Conservation (phyloP, 1,140 invertebrate species). For the Mya arenaria region DNA sequence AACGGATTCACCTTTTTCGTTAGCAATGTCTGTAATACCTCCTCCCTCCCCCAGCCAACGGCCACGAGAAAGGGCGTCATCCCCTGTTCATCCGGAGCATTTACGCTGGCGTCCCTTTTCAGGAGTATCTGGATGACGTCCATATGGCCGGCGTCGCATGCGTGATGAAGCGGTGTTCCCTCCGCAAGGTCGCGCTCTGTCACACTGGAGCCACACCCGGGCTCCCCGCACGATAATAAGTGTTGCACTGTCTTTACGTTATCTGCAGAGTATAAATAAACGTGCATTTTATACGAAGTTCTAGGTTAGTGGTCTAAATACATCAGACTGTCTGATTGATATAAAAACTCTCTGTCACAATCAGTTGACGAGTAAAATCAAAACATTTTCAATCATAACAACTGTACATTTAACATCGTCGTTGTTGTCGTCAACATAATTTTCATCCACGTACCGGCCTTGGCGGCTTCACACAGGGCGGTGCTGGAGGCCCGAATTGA, state of each 20-base stretch:
- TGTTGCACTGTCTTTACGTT: conserved; percentile 66
- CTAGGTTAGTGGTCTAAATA: too few species aligned
- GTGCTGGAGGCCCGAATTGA: conserved; percentile 26
- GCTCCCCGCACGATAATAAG: conserved; percentile 68
- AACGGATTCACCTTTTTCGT: conserved; percentile 19
- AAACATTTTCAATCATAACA: not conserved
- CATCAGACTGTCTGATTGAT: not conserved
- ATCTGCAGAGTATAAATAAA: conserved; percentile 15
- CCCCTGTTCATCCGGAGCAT: conserved; percentile 78
- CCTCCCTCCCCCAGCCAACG: conserved; percentile 36
- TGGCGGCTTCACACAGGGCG: conserved; percentile 41
- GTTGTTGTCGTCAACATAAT: too few species aligned
- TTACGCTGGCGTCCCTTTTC: conserved; percentile 82
- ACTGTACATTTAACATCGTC: too few species aligned
- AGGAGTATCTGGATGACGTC: conserved; percentile 82
- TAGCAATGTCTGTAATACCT: not conserved
- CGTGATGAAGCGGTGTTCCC: conserved; percentile 80
- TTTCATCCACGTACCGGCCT: conserved; percentile 2
- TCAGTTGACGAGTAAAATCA: not conserved
- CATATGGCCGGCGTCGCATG: conserved; percentile 50
- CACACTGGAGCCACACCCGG: conserved; percentile 78
- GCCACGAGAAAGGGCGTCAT: conserved; percentile 83
- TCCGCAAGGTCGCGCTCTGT: conserved; percentile 75
- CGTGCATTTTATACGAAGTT: too few species aligned
- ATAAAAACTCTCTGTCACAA: not conserved